Base-by-base conservation (phyloP, 2,888 invertebrate species). In the Plebejus anna region DNA sequence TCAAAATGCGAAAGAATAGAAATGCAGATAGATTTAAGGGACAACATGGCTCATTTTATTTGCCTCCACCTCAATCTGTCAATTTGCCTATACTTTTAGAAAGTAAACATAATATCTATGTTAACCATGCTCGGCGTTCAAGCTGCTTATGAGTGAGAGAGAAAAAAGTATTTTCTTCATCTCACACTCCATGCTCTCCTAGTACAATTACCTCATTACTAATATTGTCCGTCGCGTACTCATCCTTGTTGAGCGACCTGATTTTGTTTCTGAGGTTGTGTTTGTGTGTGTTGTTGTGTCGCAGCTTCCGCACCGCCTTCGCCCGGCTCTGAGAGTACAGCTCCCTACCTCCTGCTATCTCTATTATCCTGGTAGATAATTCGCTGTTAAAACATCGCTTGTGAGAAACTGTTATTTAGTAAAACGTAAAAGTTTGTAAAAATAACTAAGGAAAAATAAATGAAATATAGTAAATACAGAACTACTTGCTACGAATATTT, bases 311-410 rank as follows among this genome's bases (percentile, higher is more conserved):
- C 76, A 96, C 95, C 76, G 97, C 96, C 90, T 97, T 97, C 84
- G 96, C 96, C 83, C 97, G 94, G 88, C 97, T 97, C 88, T 97
- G 97, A 66, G 97, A 97, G 89, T 96, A 97, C 80, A 97, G 95
- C 90, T 97, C 97, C 78, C 97, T 95, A 78, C 97, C 97, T 82
- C 97, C 97, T 77, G 97, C 97, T 88, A 97, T 96, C 86, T 93
- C 93, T 88, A 93, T 93, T 86, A 93, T 93, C 88, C 93, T 93
- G 88, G 82, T 51, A 73, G 51, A 51, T 55, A 28, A 55, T 73
- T 55, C 22, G 51, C 47, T 51, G 51, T 55, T 73, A 28, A 73
- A 51, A 66, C 66, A 32, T 66, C 16, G 16, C 28, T 66, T 66
- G 66, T 66, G 66, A 66, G 32, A 32, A 36, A 66, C 13, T 66